Percentiles rank a stretch among this genome's conserved stretches.
Conservation (phyloP, 2,888 invertebrate species). For the Drosophila birchii region DNA sequence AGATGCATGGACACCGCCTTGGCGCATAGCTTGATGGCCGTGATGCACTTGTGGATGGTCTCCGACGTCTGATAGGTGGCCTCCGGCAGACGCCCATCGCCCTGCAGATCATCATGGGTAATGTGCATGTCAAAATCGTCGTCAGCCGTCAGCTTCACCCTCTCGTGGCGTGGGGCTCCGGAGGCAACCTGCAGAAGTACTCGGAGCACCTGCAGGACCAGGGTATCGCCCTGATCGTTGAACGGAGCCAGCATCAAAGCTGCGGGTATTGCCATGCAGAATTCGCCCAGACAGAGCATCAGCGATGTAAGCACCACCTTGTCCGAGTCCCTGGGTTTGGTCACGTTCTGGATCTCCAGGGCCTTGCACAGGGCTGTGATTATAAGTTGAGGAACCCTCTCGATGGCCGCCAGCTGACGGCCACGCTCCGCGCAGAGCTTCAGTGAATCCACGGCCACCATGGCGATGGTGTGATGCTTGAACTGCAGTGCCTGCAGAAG, state of each 20-base stretch:
- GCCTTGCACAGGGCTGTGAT: constrained; percentile 84
- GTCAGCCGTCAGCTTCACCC: constrained; percentile 83
- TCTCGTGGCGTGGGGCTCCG: constrained; percentile 81
- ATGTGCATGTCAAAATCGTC: constrained; percentile 85
- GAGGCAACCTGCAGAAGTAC: constrained; percentile 86
- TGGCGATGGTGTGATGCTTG: constrained; percentile 84
- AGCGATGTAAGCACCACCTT: constrained; percentile 87
- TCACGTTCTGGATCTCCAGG: constrained; percentile 83
- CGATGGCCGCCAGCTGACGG: constrained; percentile 81
- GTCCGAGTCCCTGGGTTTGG: constrained; percentile 83
- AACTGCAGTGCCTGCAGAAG: constrained; percentile 84
- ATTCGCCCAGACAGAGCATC: constrained; percentile 95
- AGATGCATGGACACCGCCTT: constrained; percentile 90
- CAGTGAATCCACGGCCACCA: constrained; percentile 83
- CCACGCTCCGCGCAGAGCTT: constrained; percentile 84
- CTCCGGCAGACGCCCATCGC: constrained; percentile 80
- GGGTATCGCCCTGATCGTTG: constrained; percentile 83
- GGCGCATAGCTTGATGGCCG: constrained; percentile 87
- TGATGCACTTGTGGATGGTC: constrained; percentile 85
- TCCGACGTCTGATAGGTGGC: constrained; percentile 83
- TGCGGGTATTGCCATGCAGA: constrained; percentile 94
- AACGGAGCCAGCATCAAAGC: constrained; percentile 86
- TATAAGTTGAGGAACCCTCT: constrained; percentile 82
- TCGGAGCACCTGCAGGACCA: constrained; percentile 90
- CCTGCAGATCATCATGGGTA: constrained; percentile 81